phyloP scores from a whole-genome alignment of 2,888 invertebrate genomes.

The Nomada fucata region DNA sequence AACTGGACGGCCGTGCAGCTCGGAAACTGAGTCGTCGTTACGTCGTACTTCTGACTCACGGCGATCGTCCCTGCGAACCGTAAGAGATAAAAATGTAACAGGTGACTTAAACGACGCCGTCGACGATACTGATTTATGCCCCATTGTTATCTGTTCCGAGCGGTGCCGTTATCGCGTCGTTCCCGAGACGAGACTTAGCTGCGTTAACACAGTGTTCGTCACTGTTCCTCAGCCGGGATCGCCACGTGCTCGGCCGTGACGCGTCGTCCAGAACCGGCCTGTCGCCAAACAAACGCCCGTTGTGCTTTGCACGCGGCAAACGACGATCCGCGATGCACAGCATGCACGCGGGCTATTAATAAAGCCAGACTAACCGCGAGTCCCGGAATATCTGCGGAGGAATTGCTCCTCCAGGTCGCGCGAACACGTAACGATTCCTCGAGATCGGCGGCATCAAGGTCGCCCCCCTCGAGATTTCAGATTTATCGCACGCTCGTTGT shows the following conservation, averaged over 20 bases:
- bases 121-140: not conserved
- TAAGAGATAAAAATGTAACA: slow-evolving; percentile 14
- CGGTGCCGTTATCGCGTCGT: not conserved
- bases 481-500: not conserved
- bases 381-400: slow-evolving; percentile 39
- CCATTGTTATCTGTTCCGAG: not conserved
- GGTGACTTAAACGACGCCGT: not conserved
- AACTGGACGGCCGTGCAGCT: not conserved
- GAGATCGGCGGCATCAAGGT: slow-evolving; percentile 51
- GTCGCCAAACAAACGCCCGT: slow-evolving; percentile 12
- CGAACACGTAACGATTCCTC: slow-evolving; percentile 9
- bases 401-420: slow-evolving; percentile 22
- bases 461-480: slow-evolving; percentile 32
- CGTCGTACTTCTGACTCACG: slow-evolving; percentile 26
- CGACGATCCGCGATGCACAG: slow-evolving; percentile 4
- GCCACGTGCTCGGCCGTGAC: slow-evolving; percentile 4
- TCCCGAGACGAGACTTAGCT: not conserved
- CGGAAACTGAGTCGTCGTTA: not conserved
- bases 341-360: slow-evolving; percentile 66
- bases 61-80: not conserved
- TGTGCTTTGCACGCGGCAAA: slow-evolving; percentile 4
- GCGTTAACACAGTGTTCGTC: not conserved
- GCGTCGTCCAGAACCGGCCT: not conserved
- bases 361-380: slow-evolving; percentile 53
- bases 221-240: no score